Evolutionary conservation across 2,113 vertebrate species (phyloP).

Genomic region (Arenaria interpres): DNA sequence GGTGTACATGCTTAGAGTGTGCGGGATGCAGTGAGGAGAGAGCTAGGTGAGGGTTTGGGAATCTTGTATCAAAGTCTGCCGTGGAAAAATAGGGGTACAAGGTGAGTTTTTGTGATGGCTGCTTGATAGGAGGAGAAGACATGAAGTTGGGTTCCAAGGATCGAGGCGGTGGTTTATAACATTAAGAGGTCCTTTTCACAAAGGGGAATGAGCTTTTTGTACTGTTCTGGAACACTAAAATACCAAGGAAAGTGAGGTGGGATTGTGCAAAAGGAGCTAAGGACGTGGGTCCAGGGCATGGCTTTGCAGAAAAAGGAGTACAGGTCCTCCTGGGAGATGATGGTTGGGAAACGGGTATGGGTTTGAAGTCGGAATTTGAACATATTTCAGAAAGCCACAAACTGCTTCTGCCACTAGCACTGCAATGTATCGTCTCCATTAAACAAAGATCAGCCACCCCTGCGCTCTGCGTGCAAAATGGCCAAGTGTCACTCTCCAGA

Average conservation of each 20-base stretch:
- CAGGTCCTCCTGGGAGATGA: not conserved
- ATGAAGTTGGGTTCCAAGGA: not conserved
- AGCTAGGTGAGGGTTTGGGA: not conserved
- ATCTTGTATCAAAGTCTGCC: not conserved
- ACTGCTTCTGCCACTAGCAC: not conserved
- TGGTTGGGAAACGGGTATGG: too few species aligned
- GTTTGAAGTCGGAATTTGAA: not conserved
- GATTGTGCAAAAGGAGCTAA: not conserved
- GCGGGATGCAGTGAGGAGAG: not conserved
- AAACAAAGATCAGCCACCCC: not conserved
- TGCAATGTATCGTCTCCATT: not conserved
- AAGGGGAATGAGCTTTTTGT: not conserved
- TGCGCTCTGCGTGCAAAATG: too few species aligned
- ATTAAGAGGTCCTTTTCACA: not conserved
- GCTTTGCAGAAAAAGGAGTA: not conserved
- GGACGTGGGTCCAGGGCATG: fast-evolving
- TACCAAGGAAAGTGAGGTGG: not conserved
- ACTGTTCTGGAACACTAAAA: not conserved
- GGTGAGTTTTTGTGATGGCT: not conserved
- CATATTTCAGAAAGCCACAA: not conserved
- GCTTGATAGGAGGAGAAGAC: not conserved
- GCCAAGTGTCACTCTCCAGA: not conserved
- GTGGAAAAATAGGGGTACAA: not conserved
- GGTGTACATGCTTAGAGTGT: fast-evolving
- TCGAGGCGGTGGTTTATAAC: not conserved